Evolutionary conservation across 2,888 invertebrate species (phyloP).

Genomic region (Dryobota labecula): DNA sequence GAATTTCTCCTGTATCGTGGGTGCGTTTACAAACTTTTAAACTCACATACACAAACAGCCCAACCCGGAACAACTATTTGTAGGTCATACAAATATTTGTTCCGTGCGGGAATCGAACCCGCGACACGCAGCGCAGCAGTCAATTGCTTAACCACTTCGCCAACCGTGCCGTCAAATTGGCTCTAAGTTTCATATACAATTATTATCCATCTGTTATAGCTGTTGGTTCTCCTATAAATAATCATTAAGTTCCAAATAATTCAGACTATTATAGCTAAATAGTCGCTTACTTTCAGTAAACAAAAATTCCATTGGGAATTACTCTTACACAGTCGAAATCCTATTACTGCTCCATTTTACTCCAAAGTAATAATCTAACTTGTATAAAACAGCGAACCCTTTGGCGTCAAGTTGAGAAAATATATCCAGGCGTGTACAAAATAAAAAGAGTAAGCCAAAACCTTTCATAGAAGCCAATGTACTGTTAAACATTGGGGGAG

Average conservation of each 20-base stretch:
- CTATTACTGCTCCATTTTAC: conserved; percentile 7
- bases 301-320: background rate
- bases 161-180: no score
- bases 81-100: no score
- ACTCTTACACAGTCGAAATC: background rate
- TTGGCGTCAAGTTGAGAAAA: conserved; percentile 45
- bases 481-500: conserved; percentile 68
- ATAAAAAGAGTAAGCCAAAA: conserved; percentile 61
- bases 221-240: no score
- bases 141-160: no score
- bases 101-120: no score
- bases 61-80: no score
- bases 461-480: conserved; percentile 67
- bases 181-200: no score
- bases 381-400: conserved; percentile 39
- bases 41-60: no score
- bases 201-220: no score
- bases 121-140: no score
- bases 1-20: no score
- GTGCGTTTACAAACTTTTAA: no score
- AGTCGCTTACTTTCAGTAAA: background rate
- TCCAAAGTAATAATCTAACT: conserved; percentile 27
- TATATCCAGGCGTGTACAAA: conserved; percentile 54
- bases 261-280: background rate
- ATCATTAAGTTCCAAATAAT: background rate